Evolutionary conservation across 2,888 invertebrate genomes (phyloP).

Genomic region (Choreutis nemorana): DNA sequence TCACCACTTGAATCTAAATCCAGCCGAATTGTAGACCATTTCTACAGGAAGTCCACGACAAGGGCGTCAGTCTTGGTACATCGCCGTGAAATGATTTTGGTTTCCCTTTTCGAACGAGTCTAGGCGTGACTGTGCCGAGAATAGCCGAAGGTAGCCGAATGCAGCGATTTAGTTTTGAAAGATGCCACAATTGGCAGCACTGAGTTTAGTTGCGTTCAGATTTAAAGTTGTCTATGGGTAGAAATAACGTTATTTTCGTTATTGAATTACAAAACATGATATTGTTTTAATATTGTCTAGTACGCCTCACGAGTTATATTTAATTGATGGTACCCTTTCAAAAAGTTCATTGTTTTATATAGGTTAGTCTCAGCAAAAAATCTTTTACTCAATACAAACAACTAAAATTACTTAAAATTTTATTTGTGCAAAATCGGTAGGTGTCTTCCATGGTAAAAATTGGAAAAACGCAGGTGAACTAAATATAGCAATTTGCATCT

Average conservation of each 20-base stretch:
- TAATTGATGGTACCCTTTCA: too few relatives aligned
- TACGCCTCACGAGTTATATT: too few relatives aligned
- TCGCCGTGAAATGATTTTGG: conserved; percentile 61
- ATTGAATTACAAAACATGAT: neutral
- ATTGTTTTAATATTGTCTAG: too few relatives aligned
- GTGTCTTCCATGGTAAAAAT: too few relatives aligned
- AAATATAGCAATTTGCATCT: too few relatives aligned
- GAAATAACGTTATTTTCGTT: neutral
- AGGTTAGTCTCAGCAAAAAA: too few relatives aligned
- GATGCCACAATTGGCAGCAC: conserved; percentile 32
- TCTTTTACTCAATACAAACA: too few relatives aligned
- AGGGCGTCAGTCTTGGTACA: conserved; percentile 62
- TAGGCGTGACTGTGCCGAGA: conserved; percentile 62
- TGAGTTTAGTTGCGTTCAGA: conserved; percentile 21
- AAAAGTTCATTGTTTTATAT: too few relatives aligned
- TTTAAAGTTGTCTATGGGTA: neutral
- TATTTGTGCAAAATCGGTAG: too few relatives aligned
- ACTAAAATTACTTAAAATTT: too few relatives aligned
- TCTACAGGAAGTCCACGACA: conserved; percentile 52
- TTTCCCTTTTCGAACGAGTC: conserved; percentile 64
- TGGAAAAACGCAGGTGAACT: too few relatives aligned
- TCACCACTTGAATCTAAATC: conserved; percentile 50
- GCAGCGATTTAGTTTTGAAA: conserved; percentile 12
- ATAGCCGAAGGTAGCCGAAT: conserved; percentile 44
- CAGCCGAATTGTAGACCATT: conserved; percentile 45